phyloP scores from a whole-genome alignment of 2,888 invertebrate species.

The Mythimna lalbum region DNA sequence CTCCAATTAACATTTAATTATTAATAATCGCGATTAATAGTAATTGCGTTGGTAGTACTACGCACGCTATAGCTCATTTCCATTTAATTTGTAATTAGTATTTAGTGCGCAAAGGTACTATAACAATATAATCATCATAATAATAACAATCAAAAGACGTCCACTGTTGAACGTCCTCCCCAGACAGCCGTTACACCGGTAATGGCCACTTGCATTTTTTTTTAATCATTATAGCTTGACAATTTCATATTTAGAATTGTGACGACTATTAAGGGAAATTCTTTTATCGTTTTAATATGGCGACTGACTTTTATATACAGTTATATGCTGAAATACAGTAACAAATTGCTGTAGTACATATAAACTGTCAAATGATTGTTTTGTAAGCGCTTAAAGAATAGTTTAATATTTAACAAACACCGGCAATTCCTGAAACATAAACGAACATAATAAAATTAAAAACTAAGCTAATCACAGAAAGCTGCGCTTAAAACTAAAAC shows the following conservation, averaged over 20 bases:
- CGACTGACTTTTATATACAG: neutral
- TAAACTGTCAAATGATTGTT: neutral
- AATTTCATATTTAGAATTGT: constrained; percentile 52
- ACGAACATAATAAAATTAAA: constrained; percentile 29
- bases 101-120: constrained; percentile 20
- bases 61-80: constrained; percentile 40
- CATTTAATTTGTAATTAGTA: constrained; percentile 48
- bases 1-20: constrained; percentile 48
- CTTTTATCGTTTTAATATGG: neutral
- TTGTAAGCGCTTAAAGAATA: neutral
- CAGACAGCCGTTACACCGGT: constrained; percentile 21
- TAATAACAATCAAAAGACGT: constrained; percentile 48
- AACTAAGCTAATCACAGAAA: constrained; percentile 37
- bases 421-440: neutral
- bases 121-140: constrained; percentile 41
- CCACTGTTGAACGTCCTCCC: constrained; percentile 28
- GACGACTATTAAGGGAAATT: constrained; percentile 9
- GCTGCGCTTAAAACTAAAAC: constrained; percentile 63
- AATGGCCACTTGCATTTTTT: constrained; percentile 58
- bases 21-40: constrained; percentile 40
- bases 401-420: neutral
- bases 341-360: too few relatives aligned
- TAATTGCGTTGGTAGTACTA: constrained; percentile 41
- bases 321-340: neutral
- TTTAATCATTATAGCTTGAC: constrained; percentile 47